Evolutionary conservation across 1,140 invertebrate genomes (phyloP).

Genomic region (Drosophila nigromelanica): DNA sequence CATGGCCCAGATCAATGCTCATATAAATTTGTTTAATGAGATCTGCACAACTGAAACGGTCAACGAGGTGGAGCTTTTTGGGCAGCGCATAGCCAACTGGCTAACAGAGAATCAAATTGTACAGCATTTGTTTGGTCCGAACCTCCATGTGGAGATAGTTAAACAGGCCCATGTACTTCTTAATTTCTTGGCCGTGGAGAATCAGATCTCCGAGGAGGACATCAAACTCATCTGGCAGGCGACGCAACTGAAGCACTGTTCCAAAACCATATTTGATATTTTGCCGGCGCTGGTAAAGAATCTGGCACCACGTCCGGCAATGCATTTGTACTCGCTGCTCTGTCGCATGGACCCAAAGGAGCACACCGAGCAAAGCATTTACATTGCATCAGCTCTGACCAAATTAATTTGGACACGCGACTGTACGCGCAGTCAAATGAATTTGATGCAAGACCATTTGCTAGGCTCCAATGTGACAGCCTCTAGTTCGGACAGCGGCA

Average conservation of each 20-base stretch:
- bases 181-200: slow-evolving; percentile 96
- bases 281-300: slow-evolving; percentile 95
- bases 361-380: slow-evolving; percentile 96
- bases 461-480: slow-evolving; percentile 85
- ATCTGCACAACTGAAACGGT: slow-evolving; percentile 93
- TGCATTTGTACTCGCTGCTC: slow-evolving; percentile 93
- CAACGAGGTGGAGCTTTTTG: slow-evolving; percentile 92
- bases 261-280: slow-evolving; percentile 95
- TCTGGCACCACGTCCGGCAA: slow-evolving; percentile 92
- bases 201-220: slow-evolving; percentile 94
- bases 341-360: slow-evolving; percentile 94
- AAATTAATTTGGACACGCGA: slow-evolving; percentile 95
- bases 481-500: slow-evolving; percentile 89
- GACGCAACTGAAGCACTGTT: slow-evolving; percentile 96
- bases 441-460: slow-evolving; percentile 85
- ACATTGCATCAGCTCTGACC: slow-evolving; percentile 93
- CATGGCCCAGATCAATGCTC: slow-evolving; percentile 97
- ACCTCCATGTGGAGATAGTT: slow-evolving; percentile 96
- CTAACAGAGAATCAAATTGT: slow-evolving; percentile 95
- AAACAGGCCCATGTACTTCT: slow-evolving; percentile 97
- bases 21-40: slow-evolving; percentile 95
- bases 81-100: slow-evolving; percentile 94
- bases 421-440: slow-evolving; percentile 85
- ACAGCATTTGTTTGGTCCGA: slow-evolving; percentile 97
- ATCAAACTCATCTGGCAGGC: slow-evolving; percentile 97